Evolutionary conservation across 2,888 invertebrate genomes (phyloP).

Genomic region (Plusia festucae): DNA sequence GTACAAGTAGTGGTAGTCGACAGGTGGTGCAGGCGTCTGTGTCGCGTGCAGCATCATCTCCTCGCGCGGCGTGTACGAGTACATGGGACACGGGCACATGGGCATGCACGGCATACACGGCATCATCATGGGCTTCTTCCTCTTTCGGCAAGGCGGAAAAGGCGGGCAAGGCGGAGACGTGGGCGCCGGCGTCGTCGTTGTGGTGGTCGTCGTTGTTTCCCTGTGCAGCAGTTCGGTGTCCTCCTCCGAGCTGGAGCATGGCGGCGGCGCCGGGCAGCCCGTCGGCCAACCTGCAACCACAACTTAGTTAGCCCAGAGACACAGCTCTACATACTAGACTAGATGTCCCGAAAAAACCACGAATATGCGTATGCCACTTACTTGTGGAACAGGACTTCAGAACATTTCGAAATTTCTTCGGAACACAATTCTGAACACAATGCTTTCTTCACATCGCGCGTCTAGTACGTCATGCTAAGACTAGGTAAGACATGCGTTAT

Average conservation of each 20-base stretch:
- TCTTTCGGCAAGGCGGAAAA: constrained; percentile 32
- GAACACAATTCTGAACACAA: background rate
- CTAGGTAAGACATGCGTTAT: background rate
- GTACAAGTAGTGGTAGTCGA: constrained; percentile 67
- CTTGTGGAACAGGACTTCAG: background rate
- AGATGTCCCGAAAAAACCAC: background rate
- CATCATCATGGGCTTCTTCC: constrained; percentile 12
- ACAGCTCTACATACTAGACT: background rate
- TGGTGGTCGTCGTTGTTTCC: constrained; percentile 28
- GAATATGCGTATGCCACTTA: constrained; percentile 1
- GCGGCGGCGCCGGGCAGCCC: constrained; percentile 66
- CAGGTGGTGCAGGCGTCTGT: constrained; percentile 11
- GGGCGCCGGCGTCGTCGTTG: constrained; percentile 35
- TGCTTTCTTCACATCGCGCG: background rate
- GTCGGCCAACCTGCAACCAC: constrained; percentile 18
- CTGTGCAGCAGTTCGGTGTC: constrained; percentile 5
- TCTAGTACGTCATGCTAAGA: background rate
- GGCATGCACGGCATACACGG: constrained; percentile 31
- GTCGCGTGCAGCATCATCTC: background rate
- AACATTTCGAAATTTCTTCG: background rate
- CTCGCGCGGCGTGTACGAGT: constrained; percentile 11
- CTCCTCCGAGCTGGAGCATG: constrained; percentile 61
- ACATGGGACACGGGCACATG: constrained; percentile 26
- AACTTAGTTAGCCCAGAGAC: background rate
- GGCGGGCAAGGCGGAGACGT: constrained; percentile 51